These are phyloP conservation scores for Acheta domesticus DNA, from an alignment of 2,888 invertebrate genomes.

Conservation along the genomic window DNA sequence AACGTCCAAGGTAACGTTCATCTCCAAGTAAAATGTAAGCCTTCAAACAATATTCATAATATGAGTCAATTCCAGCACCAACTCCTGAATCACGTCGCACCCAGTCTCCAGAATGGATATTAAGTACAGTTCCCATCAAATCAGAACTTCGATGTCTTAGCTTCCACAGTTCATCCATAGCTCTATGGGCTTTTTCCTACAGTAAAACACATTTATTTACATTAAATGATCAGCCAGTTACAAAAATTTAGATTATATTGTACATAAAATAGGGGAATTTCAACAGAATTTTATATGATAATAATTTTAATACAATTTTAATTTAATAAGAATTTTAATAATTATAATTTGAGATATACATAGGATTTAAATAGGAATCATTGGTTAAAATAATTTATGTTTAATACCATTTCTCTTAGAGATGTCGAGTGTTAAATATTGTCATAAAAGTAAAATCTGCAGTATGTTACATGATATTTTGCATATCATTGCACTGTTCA, in stretches of 20 bases:
- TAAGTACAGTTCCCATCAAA: conserved; percentile 94
- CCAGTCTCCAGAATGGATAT: conserved; percentile 98
- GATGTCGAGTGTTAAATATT: too few species aligned
- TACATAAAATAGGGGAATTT: background rate
- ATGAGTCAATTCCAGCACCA: conserved; percentile 98
- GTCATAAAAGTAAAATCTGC: too few species aligned
- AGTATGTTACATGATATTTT: too few species aligned
- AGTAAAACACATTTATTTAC: conserved; percentile 27
- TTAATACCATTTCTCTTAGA: too few species aligned
- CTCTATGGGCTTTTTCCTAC: conserved; percentile 83
- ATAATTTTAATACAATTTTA: too few species aligned
- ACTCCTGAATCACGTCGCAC: conserved; percentile 93
- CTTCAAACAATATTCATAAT: conserved; percentile 97
- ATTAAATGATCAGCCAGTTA: conserved; percentile 19
- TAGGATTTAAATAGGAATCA: background rate
- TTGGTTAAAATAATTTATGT: too few species aligned
- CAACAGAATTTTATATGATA: too few species aligned
- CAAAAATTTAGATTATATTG: background rate
- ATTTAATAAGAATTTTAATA: too few species aligned
- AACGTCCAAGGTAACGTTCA: conserved; percentile 87
- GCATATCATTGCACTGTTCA: too few species aligned
- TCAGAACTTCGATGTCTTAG: conserved; percentile 86
- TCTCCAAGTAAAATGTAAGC: conserved; percentile 94
- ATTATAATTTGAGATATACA: too few species aligned
- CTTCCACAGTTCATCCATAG: conserved; percentile 96